phyloP scores from a whole-genome alignment of 2,113 vertebrate species.

The Eulemur macaco region DNA sequence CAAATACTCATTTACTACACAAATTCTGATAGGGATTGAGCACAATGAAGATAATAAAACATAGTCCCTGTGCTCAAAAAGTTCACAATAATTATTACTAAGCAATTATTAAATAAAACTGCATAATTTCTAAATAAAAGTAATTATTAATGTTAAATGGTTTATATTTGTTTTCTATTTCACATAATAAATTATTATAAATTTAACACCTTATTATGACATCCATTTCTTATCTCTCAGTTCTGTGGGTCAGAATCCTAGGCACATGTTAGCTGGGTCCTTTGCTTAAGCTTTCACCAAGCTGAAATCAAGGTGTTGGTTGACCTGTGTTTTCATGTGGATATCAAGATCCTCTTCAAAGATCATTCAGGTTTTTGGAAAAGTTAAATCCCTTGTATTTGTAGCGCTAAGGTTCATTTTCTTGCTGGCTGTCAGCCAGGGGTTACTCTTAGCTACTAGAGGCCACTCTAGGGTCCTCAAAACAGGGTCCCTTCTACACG shows the following conservation, averaged over 20 bases:
- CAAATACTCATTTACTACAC: neutral
- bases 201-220: neutral
- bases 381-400: neutral
- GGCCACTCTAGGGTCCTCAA: neutral
- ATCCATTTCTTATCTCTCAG: neutral
- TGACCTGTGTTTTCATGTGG: neutral
- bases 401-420: neutral
- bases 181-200: neutral
- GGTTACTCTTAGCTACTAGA: neutral
- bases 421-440: neutral
- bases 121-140: neutral
- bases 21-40: neutral
- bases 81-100: neutral
- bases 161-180: neutral
- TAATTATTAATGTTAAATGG: neutral
- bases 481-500: neutral
- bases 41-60: neutral
- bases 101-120: neutral
- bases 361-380: neutral
- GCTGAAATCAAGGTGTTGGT: neutral
- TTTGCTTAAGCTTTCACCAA: neutral
- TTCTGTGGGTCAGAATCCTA: neutral
- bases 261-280: neutral
- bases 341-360: neutral
- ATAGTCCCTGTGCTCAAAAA: neutral